A percentile compares a stretch with the other conserved stretches of the same genome.
Conservation (phyloP, 1,140 invertebrate species). For the Philaenus spumarius region DNA sequence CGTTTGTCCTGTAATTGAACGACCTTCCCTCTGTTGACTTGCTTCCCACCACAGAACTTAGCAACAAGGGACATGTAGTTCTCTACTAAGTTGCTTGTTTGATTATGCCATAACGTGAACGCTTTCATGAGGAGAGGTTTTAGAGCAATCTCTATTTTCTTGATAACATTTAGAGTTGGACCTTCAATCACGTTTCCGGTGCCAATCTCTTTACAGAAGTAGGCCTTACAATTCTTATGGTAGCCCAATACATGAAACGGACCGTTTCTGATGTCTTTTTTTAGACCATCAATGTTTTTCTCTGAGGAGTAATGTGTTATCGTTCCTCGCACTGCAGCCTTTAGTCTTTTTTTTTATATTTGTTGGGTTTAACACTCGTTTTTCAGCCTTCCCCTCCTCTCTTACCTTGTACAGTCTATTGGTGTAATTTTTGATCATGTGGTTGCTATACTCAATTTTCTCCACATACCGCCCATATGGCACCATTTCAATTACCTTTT, state of each 20-base stretch:
- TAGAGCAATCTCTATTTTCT: constrained; percentile 1
- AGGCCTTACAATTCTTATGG: constrained; percentile 1
- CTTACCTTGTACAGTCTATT: constrained; percentile 11
- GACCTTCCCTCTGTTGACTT: no score
- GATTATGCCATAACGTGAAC: neutral
- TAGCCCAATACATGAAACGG: no score
- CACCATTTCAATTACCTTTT: no score
- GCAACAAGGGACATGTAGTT: no score
- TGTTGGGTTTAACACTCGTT: no score
- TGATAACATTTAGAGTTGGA: neutral
- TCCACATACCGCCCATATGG: no score
- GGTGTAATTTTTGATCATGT: constrained; percentile 13
- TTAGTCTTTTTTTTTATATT: no score
- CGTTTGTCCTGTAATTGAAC: constrained; percentile 5
- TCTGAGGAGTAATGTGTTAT: no score
- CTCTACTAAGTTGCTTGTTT: constrained; percentile 5
- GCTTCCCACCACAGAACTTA: no score
- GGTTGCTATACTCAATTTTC: constrained; percentile 1
- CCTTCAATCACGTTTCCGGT: no score
- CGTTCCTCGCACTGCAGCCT: no score
- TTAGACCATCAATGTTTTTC: neutral
- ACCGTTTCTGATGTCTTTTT: constrained; percentile 9
- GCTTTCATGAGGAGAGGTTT: constrained; percentile 6
- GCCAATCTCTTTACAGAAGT: no score
- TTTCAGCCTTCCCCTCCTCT: neutral